Base-by-base conservation (phyloP, 1,140 invertebrate genomes). In the Ceratitis capitata region DNA sequence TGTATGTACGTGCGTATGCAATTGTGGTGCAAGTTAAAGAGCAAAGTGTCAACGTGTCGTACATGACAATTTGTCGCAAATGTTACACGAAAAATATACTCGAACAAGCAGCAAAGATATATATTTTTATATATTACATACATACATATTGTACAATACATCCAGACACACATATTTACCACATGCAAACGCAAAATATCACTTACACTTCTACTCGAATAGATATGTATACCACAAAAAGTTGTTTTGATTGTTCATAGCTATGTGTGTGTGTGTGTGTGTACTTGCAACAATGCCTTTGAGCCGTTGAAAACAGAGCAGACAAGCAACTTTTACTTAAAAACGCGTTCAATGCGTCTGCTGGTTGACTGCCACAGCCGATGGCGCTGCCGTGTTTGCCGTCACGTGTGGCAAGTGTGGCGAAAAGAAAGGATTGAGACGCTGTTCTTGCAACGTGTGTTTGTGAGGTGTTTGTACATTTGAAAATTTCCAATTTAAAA, bases 11-110 rank as follows among this genome's bases (percentile, higher is more conserved):
- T 53, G 49, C 6, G 3, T 56, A 9, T 56, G 51, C 51, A n/a
- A n/a, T 84, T 84, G 35, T 61, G 83, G 5, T 47, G 56, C 35
- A 61, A 42, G 42, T 39, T n/a, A 85, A 85, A 74, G 58, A 69
- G 51, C 58, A 86, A 74, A 84, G 83, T 86, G 85, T 82, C 69
- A 86, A 86, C 85, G 84, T 86, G 85, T 86, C 74, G 83, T 84
- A 86, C 85, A 86, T 74, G 85, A 86, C 85, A 86, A 86, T 86
- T 86, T 86, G 85, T 86, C 83, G 83, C 85, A 86, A 86, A 84
- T 86, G 85, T 86, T 86, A 84, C 85, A 85, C 84, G 82, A 29
- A 83, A 83, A 83, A 53, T 83, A 83, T n/a, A n/a, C n/a, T n/a
- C n/a, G n/a, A n/a, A n/a, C 82, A 83, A 35, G 82, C 82, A 39